Percentiles rank a stretch among this genome's conserved stretches.
These are phyloP conservation scores for Lepidocolaptes lacrymiger DNA, from an alignment of 2,797 vertebrate species.

Conservation along the genomic window DNA sequence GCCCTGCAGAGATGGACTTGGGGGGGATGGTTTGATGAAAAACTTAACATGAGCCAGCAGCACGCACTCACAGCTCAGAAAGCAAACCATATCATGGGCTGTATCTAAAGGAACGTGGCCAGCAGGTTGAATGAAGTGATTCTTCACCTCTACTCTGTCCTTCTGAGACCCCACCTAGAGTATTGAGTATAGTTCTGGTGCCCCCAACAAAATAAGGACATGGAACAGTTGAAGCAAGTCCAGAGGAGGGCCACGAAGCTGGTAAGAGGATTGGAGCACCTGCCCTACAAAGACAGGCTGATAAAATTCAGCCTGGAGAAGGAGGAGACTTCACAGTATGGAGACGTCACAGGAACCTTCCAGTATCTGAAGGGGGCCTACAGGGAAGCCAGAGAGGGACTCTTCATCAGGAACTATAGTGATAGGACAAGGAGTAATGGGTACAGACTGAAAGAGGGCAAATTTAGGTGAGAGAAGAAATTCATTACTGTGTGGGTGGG, in stretches of 20 bases:
- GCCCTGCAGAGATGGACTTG: not conserved
- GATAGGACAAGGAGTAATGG: not conserved
- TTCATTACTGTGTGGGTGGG: not conserved
- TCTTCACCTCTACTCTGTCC: not conserved
- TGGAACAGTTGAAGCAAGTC: not conserved
- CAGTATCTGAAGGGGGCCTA: not conserved
- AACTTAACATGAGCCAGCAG: accelerated
- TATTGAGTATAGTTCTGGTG: not conserved
- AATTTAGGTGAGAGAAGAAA: not conserved
- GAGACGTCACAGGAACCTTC: not conserved
- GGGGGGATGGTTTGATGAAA: not conserved
- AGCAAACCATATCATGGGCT: not conserved
- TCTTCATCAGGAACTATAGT: not conserved
- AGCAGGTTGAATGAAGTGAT: not conserved
- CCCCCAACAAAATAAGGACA: not conserved
- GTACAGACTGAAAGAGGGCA: not conserved
- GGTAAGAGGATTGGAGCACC: accelerated
- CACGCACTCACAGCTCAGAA: not conserved
- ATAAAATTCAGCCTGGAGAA: not conserved
- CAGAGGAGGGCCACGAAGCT: not conserved
- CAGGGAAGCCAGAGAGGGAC: not conserved
- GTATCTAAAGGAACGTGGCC: accelerated
- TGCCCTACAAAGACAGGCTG: not conserved
- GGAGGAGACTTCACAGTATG: not conserved
- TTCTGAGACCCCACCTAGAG: not conserved